Evolutionary conservation across 2,113 vertebrate genomes (phyloP).

Genomic region (Rhinichthys klamathensis): DNA sequence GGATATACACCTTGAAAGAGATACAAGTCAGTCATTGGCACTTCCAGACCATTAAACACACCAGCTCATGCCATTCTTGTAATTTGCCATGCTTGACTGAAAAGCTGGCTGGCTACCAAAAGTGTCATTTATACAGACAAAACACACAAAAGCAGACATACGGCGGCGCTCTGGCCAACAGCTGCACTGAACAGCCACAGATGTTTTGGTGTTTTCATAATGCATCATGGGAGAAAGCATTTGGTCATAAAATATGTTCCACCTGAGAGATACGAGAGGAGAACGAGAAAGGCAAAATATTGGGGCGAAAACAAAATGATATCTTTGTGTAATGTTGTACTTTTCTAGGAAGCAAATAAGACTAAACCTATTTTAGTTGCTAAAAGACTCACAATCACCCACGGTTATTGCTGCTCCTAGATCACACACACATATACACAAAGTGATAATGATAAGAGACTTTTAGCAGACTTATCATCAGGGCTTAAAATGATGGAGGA

Average conservation of each 20-base stretch:
- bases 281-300: neutral
- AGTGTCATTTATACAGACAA: constrained; percentile 27
- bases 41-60: constrained; percentile 14
- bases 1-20: neutral
- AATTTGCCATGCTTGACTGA: constrained; percentile 1
- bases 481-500: constrained; percentile 34
- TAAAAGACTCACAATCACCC: constrained; percentile 6
- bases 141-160: neutral
- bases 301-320: neutral
- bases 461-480: constrained; percentile 33
- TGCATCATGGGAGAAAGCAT: constrained; percentile 23
- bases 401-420: constrained; percentile 9
- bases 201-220: constrained; percentile 37
- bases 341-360: constrained; percentile 22
- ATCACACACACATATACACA: constrained; percentile 9
- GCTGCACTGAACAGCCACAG: constrained; percentile 44
- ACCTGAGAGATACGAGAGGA: neutral
- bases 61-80: constrained; percentile 32
- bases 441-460: constrained; percentile 38
- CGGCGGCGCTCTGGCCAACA: constrained; percentile 34
- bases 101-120: constrained; percentile 27
- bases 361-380: neutral
- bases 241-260: constrained; percentile 26
- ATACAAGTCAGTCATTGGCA: constrained; percentile 13
- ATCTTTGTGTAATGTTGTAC: neutral